Evolutionary conservation across 2,888 invertebrate genomes (phyloP).

Genomic region (Vanessa cardui): DNA sequence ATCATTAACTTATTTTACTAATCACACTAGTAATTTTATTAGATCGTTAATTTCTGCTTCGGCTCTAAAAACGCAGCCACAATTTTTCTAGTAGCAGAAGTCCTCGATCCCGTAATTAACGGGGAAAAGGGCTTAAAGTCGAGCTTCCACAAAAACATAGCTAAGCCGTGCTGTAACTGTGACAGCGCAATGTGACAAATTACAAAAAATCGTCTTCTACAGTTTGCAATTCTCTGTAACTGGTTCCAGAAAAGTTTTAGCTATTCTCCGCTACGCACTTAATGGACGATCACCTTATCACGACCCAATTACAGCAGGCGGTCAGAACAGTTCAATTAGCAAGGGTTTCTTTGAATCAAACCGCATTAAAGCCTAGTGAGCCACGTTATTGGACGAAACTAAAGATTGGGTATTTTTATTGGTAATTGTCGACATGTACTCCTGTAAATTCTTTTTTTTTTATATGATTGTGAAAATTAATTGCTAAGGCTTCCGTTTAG

Average conservation of each 20-base stretch:
- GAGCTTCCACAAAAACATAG: constrained; percentile 16
- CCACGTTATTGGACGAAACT: constrained; percentile 23
- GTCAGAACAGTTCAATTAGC: constrained; percentile 46
- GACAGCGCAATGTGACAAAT: too few relatives aligned
- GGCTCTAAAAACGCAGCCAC: constrained; percentile 24
- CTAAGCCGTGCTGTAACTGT: not conserved
- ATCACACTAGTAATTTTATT: constrained; percentile 15
- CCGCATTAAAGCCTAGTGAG: constrained; percentile 32
- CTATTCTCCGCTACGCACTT: constrained; percentile 3
- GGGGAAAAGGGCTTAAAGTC: constrained; percentile 36
- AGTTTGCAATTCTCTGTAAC: too few relatives aligned
- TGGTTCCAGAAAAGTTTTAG: not conserved
- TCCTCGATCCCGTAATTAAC: constrained; percentile 37
- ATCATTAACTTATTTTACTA: not conserved
- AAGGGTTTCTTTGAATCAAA: constrained; percentile 34
- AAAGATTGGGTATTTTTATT: constrained; percentile 12
- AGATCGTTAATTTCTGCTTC: constrained; percentile 22
- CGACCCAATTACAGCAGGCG: constrained; percentile 43
- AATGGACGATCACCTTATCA: constrained; percentile 6
- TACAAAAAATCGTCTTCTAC: too few relatives aligned
- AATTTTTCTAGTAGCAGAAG: constrained; percentile 32
- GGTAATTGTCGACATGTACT: not conserved
- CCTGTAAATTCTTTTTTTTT: constrained; percentile 4
- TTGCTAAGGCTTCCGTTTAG: too few relatives aligned
- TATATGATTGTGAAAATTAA: too few relatives aligned